A percentile compares a stretch with the other conserved stretches of the same genome.
These are phyloP conservation scores for Aphaenogaster ashmeadi DNA, from an alignment of 1,140 invertebrate species.

Conservation along the genomic window DNA sequence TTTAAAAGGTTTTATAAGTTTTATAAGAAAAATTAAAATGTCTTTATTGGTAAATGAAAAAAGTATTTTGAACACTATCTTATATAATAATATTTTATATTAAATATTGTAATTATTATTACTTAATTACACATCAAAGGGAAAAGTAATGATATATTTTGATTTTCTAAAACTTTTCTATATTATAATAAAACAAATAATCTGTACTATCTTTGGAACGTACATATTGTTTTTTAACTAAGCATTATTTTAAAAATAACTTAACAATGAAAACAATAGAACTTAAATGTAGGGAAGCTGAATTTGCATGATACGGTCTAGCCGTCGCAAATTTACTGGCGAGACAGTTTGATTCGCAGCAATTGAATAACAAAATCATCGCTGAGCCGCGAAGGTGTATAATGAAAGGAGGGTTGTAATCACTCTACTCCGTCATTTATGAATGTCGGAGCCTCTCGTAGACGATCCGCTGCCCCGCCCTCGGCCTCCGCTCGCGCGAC, in stretches of 20 bases:
- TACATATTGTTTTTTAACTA: not conserved
- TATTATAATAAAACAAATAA: not conserved
- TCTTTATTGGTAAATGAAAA: not conserved
- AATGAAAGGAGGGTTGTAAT: constrained; percentile 55
- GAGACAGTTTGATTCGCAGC: constrained; percentile 61
- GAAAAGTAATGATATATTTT: not conserved
- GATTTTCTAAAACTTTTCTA: not conserved
- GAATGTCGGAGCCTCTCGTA: constrained; percentile 19
- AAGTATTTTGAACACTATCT: not conserved
- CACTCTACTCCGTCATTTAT: constrained; percentile 55
- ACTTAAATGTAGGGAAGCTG: constrained; percentile 1
- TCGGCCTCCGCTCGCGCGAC: constrained; percentile 34
- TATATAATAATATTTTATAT: not conserved
- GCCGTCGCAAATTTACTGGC: constrained; percentile 37
- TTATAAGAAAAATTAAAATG: not conserved
- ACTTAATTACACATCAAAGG: not conserved
- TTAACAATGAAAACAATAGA: not conserved
- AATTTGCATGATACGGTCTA: constrained; percentile 6
- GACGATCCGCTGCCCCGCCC: constrained; percentile 65
- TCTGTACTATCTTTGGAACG: not conserved
- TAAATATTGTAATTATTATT: not conserved
- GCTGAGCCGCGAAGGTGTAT: constrained; percentile 36
- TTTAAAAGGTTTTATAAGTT: not conserved
- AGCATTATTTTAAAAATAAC: not conserved
- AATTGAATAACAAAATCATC: constrained; percentile 65